Conservation (phyloP, 2,797 vertebrate genomes). For the Clarias pachynema region DNA sequence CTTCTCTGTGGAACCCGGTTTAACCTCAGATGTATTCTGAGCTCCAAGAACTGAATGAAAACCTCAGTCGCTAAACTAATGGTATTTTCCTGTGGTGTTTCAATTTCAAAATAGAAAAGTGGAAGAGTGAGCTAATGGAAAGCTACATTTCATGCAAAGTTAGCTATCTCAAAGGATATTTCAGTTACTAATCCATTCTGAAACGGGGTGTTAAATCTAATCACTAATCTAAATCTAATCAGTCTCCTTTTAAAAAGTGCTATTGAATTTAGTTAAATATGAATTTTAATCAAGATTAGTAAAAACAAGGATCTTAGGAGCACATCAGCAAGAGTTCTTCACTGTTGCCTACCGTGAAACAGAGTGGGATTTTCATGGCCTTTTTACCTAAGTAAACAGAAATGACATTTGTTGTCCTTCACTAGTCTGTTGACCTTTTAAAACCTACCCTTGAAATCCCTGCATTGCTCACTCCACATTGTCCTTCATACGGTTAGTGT, state of each 20-base stretch:
- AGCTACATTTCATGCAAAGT: conserved; percentile 15
- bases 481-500: not conserved
- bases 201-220: not conserved
- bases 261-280: not conserved
- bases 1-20: conserved; percentile 41
- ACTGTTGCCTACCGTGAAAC: conserved; percentile 4
- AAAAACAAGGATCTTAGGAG: conserved; percentile 37
- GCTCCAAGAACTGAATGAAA: conserved; percentile 42
- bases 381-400: conserved; percentile 40
- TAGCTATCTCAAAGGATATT: not conserved
- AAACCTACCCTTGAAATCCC: conserved; percentile 42
- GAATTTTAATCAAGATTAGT: not conserved
- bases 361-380: not conserved
- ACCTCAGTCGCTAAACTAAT: conserved; percentile 44
- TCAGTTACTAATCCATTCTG: conserved; percentile 5
- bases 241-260: not conserved
- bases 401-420: conserved; percentile 31
- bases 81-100: conserved; percentile 40
- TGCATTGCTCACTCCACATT: conserved; percentile 25
- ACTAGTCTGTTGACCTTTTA: conserved; percentile 48
- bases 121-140: conserved; percentile 19
- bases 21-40: conserved; percentile 44
- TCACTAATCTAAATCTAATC: too few species aligned
- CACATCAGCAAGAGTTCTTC: conserved; percentile 39
- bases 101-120: conserved; percentile 47